These are phyloP conservation scores for Aradophagus sp. DNA, from an alignment of 1,140 invertebrate species.

Conservation along the genomic window DNA sequence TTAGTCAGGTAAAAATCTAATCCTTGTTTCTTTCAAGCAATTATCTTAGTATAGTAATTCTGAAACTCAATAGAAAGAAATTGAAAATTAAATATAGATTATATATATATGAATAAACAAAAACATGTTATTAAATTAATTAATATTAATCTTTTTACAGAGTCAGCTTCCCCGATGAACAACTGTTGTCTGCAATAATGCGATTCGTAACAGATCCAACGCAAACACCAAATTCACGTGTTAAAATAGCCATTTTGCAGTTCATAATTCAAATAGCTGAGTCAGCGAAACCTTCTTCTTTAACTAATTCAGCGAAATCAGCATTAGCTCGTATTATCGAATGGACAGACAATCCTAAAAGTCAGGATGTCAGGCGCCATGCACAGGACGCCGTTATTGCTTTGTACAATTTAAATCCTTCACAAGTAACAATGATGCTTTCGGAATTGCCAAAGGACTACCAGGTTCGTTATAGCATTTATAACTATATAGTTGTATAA, in stretches of 20 bases:
- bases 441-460: conserved; percentile 87
- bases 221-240: conserved; percentile 91
- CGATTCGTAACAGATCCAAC: conserved; percentile 91
- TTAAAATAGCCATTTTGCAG: conserved; percentile 84
- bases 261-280: conserved; percentile 84
- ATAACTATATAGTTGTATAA: too few species aligned
- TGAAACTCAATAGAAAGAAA: too few species aligned
- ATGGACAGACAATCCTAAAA: conserved; percentile 82
- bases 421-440: conserved; percentile 89
- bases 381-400: conserved; percentile 87
- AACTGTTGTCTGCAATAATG: conserved; percentile 79
- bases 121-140: conserved; percentile 4
- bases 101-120: too few species aligned
- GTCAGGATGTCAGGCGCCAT: conserved; percentile 85
- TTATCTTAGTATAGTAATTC: too few species aligned
- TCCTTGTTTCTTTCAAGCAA: too few species aligned
- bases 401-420: conserved; percentile 92
- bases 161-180: conserved; percentile 79
- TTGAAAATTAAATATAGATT: too few species aligned
- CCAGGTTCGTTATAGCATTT: too few species aligned
- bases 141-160: conserved; percentile 67
- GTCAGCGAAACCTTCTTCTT: conserved; percentile 73
- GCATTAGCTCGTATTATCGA: conserved; percentile 81
- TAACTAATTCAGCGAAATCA: conserved; percentile 75
- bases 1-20: conserved; percentile 83